Conservation (phyloP, 2,888 invertebrate genomes). For the Aleiodes testaceus region DNA sequence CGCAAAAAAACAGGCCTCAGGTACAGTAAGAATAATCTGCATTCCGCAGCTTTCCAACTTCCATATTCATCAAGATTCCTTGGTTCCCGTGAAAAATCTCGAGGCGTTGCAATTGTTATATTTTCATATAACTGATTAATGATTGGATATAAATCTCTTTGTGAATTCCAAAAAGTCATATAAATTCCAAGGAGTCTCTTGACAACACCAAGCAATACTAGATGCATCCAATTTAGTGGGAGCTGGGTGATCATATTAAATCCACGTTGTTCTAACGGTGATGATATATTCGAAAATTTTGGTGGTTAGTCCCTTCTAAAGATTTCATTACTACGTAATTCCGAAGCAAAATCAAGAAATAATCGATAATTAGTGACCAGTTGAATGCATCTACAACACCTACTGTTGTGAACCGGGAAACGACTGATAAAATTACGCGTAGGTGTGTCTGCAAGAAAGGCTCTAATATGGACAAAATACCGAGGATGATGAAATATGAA, state of each 20-base stretch:
- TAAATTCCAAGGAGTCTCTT: slow-evolving; percentile 9
- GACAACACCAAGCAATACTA: slow-evolving; percentile 22
- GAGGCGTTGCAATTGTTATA: slow-evolving; percentile 4
- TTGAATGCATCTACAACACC: slow-evolving; percentile 9
- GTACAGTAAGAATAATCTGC: slow-evolving; percentile 56
- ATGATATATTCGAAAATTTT: neutral
- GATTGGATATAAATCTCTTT: neutral
- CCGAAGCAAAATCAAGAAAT: neutral
- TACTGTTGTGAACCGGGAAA: slow-evolving; percentile 15
- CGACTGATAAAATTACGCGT: slow-evolving; percentile 7
- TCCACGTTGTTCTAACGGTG: neutral
- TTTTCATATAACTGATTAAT: neutral
- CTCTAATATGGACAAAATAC: neutral
- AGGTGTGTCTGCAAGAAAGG: neutral
- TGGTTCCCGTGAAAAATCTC: slow-evolving; percentile 41
- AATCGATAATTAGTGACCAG: neutral
- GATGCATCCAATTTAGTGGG: slow-evolving; percentile 27
- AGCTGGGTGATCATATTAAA: slow-evolving; percentile 31
- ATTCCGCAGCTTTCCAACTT: slow-evolving; percentile 57
- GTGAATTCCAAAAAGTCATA: neutral
- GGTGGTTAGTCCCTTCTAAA: neutral
- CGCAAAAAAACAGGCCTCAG: slow-evolving; percentile 55
- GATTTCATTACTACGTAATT: neutral
- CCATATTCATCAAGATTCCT: slow-evolving; percentile 47
- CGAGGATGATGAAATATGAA: neutral